Percentiles rank a stretch among this genome's conserved stretches.
Conservation (phyloP, 1,140 invertebrate genomes). For the Sitobion miscanthi region DNA sequence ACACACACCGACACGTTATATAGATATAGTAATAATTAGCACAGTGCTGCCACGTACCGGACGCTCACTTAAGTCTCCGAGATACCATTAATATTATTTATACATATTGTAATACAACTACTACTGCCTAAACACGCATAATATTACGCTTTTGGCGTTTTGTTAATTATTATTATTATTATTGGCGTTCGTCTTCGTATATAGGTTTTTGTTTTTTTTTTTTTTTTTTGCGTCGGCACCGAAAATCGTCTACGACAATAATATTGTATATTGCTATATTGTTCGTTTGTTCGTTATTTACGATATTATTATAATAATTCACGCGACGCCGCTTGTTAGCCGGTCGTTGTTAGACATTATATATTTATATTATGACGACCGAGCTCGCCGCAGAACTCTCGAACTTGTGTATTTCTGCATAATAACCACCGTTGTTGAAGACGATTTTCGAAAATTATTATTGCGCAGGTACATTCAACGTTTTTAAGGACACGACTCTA, state of each 20-base stretch:
- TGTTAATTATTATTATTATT: neutral
- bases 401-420: neutral
- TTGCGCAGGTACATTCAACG: neutral
- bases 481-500: neutral
- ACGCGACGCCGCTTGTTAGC: neutral
- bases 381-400: neutral
- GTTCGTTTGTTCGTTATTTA: neutral
- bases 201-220: neutral
- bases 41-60: slow-evolving; percentile 48
- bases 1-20: neutral
- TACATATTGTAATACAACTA: neutral
- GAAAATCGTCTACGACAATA: neutral
- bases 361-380: neutral
- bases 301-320: neutral
- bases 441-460: neutral
- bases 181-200: neutral
- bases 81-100: neutral
- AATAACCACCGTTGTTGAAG: neutral
- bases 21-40: slow-evolving; percentile 34
- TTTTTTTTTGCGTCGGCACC: neutral
- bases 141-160: too few species aligned
- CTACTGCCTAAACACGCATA: neutral
- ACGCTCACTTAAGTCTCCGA: neutral
- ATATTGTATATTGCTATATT: neutral
- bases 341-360: neutral